phyloP scores from a whole-genome alignment of 2,888 invertebrate genomes.

The Nematopogon swammerdamellus region DNA sequence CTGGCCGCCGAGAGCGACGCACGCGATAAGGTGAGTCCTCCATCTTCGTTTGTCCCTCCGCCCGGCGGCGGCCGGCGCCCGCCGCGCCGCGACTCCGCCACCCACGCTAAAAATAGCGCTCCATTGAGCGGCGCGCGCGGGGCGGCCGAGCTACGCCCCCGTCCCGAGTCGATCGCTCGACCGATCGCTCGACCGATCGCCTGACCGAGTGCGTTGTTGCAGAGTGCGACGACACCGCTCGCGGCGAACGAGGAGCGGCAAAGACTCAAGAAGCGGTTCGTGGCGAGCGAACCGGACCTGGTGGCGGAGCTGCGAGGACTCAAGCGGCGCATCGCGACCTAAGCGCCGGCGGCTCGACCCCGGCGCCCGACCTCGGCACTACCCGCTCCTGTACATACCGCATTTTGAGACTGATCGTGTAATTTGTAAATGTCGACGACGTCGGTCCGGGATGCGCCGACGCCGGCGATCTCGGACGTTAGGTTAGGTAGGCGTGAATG shows the following conservation, averaged over 20 bases:
- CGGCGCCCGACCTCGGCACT: conserved; percentile 10
- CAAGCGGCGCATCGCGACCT: conserved; percentile 59
- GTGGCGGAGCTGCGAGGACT: conserved; percentile 62
- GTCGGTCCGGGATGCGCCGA: conserved; percentile 1
- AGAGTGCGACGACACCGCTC: background rate
- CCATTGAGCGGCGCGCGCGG: conserved; percentile 24
- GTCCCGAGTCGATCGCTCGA: background rate
- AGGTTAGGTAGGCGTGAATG: background rate
- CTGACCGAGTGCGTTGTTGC: background rate
- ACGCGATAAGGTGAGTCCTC: conserved; percentile 52
- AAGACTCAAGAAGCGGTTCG: conserved; percentile 61
- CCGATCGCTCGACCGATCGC: background rate
- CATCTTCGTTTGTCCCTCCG: conserved; percentile 16
- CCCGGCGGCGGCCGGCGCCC: background rate
- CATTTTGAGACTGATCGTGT: conserved; percentile 15
- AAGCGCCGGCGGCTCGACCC: conserved; percentile 26
- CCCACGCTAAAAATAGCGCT: conserved; percentile 44
- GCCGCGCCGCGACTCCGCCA: conserved; percentile 5
- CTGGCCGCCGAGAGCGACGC: conserved; percentile 48
- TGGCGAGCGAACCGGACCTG: conserved; percentile 60
- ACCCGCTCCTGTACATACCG: background rate
- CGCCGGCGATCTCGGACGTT: too few species aligned
- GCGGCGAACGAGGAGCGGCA: conserved; percentile 12
- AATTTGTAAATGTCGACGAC: conserved; percentile 7
- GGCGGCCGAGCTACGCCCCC: conserved; percentile 28